Conservation (phyloP, 2,113 vertebrate species). For the Anarrhichthys ocellatus region DNA sequence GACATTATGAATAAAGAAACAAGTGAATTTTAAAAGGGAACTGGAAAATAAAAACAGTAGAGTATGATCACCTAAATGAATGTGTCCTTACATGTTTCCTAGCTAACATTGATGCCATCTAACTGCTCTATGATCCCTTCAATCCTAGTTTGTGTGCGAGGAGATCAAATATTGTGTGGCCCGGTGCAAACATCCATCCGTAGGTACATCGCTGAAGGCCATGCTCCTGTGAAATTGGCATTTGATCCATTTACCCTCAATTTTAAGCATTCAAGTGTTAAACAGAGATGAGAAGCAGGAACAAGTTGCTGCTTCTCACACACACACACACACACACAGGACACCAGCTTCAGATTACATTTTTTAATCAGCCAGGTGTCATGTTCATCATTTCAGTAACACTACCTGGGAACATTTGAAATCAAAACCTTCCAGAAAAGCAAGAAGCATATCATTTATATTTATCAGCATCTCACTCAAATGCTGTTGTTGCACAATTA, state of each 20-base stretch:
- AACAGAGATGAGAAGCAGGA: neutral
- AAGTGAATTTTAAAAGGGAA: conserved; percentile 70
- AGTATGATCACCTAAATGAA: conserved; percentile 9
- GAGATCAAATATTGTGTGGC: neutral
- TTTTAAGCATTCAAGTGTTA: neutral
- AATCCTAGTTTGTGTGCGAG: conserved; percentile 21
- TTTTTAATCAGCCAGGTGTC: conserved; percentile 4
- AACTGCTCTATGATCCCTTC: conserved; percentile 8
- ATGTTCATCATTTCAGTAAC: neutral
- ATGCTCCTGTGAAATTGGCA: neutral
- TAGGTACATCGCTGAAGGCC: neutral
- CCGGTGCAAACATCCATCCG: neutral
- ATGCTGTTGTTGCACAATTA: neutral
- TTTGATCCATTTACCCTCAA: neutral
- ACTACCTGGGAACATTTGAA: neutral
- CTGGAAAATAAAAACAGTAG: conserved; percentile 63
- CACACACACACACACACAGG: neutral
- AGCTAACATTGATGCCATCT: neutral
- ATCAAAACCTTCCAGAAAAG: too few species aligned
- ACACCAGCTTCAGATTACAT: neutral
- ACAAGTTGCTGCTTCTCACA: too few species aligned
- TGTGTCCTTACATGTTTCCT: conserved; percentile 19
- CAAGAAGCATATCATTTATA: neutral
- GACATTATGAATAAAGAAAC: conserved; percentile 57
- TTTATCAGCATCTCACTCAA: neutral